Evolutionary conservation across 2,888 invertebrate species (phyloP).

Genomic region (Limnephilus marmoratus): DNA sequence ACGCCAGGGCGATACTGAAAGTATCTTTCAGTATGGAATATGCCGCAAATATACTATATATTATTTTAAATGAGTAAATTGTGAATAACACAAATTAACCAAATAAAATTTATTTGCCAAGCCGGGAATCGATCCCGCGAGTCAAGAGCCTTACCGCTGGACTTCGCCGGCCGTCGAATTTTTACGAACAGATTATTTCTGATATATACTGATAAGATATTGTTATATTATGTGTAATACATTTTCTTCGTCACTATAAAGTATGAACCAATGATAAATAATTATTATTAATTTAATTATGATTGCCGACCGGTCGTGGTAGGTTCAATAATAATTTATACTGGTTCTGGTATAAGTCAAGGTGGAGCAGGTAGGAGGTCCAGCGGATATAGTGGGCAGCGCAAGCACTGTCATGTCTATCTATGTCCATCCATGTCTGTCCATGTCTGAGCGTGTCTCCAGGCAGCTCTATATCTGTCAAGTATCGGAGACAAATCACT

Average conservation of each 20-base stretch:
- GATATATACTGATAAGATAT: too few relatives aligned
- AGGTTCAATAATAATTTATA: background rate
- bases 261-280: background rate
- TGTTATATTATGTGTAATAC: background rate
- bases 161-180: too few relatives aligned
- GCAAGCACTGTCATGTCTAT: background rate
- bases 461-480: conserved; percentile 34
- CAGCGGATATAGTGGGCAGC: background rate
- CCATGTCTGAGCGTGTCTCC: background rate
- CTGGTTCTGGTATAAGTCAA: background rate
- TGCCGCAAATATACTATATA: too few relatives aligned
- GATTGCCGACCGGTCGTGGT: background rate
- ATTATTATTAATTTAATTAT: background rate
- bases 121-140: too few relatives aligned
- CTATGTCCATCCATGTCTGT: too few relatives aligned
- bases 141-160: too few relatives aligned
- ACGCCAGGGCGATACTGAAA: too few relatives aligned
- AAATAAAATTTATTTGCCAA: too few relatives aligned
- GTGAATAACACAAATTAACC: too few relatives aligned
- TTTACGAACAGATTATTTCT: too few relatives aligned
- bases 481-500: conserved; percentile 40
- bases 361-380: background rate
- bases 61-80: too few relatives aligned
- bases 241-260: background rate
- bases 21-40: too few relatives aligned